A percentile compares a stretch with the other conserved stretches of the same genome.
Conservation (phyloP, 2,888 invertebrate species). For the Boloria euphrosyne region DNA sequence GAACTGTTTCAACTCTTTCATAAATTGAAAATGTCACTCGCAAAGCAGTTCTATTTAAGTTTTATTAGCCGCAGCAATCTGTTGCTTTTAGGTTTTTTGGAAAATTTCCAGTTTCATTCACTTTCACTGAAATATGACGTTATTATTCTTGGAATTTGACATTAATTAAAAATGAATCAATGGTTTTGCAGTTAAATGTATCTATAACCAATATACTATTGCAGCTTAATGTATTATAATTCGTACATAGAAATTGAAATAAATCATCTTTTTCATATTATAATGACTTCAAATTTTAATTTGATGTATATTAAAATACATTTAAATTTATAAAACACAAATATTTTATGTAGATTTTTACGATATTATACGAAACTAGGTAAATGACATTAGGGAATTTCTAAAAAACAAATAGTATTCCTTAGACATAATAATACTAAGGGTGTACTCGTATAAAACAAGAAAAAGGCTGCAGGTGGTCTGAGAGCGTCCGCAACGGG, state of each 20-base stretch:
- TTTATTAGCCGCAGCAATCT: slow-evolving; percentile 17
- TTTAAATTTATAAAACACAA: too few species aligned
- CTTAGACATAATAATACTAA: background rate
- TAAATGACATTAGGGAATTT: background rate
- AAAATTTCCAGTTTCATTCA: background rate
- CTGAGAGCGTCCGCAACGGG: slow-evolving; percentile 11
- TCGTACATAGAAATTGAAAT: too few species aligned
- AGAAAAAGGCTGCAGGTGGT: slow-evolving; percentile 18
- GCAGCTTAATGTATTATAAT: too few species aligned
- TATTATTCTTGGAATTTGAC: background rate
- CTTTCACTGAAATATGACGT: background rate
- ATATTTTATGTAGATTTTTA: too few species aligned
- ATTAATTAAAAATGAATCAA: background rate
- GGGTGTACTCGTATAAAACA: background rate
- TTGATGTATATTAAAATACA: too few species aligned
- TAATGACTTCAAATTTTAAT: too few species aligned
- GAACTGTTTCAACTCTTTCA: slow-evolving; percentile 26
- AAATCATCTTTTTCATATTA: too few species aligned
- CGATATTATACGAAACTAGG: too few species aligned
- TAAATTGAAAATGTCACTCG: slow-evolving; percentile 35
- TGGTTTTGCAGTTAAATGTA: too few species aligned
- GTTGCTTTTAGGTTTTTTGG: slow-evolving; percentile 4
- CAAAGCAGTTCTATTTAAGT: slow-evolving; percentile 22
- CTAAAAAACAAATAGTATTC: background rate
- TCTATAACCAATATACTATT: too few species aligned